Conservation (phyloP, 2,113 vertebrate genomes). For the Mandrillus leucophaeus region DNA sequence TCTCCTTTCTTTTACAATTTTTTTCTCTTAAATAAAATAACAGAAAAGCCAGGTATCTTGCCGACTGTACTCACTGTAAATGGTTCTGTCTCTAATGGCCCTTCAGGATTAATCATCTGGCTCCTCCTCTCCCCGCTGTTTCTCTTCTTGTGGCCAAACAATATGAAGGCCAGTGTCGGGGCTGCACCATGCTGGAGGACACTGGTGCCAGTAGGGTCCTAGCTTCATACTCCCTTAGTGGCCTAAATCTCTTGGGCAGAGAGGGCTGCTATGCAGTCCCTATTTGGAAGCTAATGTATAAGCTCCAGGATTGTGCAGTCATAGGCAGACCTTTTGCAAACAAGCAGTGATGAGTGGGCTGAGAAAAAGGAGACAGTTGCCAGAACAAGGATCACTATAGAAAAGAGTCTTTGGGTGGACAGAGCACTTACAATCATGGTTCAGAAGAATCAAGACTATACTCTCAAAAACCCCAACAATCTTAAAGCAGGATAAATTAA, state of each 20-base stretch:
- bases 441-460: background rate
- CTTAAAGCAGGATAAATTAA: background rate
- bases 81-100: slow-evolving; percentile 46
- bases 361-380: background rate
- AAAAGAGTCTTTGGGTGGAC: background rate
- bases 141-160: background rate
- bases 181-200: background rate
- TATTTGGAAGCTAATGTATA: background rate
- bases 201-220: background rate
- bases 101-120: slow-evolving; percentile 63
- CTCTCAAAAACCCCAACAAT: background rate
- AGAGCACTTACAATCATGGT: background rate
- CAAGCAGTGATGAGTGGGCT: background rate
- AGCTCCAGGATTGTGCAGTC: background rate
- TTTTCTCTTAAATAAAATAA: background rate
- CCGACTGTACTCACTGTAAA: slow-evolving; percentile 66
- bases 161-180: background rate
- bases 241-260: background rate
- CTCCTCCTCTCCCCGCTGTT: slow-evolving; percentile 64
- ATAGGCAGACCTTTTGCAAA: background rate
- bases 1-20: background rate
- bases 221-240: background rate
- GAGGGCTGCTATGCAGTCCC: rapidly evolving
- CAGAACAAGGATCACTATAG: background rate
- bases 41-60: slow-evolving; percentile 41